These are phyloP conservation scores for Rhagophthalmus giganteus DNA, from an alignment of 2,888 invertebrate genomes.

Conservation along the genomic window DNA sequence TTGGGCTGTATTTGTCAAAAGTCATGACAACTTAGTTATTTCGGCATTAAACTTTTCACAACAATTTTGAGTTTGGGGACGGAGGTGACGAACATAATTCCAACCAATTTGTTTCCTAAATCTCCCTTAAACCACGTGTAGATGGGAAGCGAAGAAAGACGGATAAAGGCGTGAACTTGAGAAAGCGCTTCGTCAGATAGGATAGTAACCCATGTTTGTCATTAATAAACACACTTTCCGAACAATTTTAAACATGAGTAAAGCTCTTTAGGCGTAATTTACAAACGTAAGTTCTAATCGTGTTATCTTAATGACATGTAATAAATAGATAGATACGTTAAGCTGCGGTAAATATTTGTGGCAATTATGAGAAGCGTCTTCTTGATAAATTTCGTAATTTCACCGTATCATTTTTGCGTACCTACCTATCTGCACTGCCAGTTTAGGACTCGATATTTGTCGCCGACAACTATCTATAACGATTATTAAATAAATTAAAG, in stretches of 20 bases:
- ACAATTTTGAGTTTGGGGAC: constrained; percentile 5
- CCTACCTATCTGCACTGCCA: too few relatives aligned
- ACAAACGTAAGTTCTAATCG: neutral
- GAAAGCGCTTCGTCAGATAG: neutral
- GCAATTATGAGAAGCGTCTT: too few relatives aligned
- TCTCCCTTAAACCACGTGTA: constrained; percentile 22
- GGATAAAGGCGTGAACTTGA: constrained; percentile 14
- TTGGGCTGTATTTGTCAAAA: constrained; percentile 11
- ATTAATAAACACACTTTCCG: constrained; percentile 1
- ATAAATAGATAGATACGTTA: too few relatives aligned
- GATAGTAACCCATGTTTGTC: constrained; percentile 1
- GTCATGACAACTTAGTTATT: constrained; percentile 11
- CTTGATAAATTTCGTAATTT: too few relatives aligned
- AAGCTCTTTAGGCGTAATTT: neutral
- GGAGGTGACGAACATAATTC: constrained; percentile 17
- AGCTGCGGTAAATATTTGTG: too few relatives aligned
- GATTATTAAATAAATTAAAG: too few relatives aligned
- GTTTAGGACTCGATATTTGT: too few relatives aligned
- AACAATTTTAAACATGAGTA: neutral
- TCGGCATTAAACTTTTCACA: constrained; percentile 9
- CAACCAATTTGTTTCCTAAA: constrained; percentile 25
- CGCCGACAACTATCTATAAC: too few relatives aligned
- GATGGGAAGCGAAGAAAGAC: constrained; percentile 16
- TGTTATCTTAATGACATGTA: neutral
- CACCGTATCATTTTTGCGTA: too few relatives aligned